Conservation (phyloP, 2,888 invertebrate genomes). For the Epinotia demarniana region DNA sequence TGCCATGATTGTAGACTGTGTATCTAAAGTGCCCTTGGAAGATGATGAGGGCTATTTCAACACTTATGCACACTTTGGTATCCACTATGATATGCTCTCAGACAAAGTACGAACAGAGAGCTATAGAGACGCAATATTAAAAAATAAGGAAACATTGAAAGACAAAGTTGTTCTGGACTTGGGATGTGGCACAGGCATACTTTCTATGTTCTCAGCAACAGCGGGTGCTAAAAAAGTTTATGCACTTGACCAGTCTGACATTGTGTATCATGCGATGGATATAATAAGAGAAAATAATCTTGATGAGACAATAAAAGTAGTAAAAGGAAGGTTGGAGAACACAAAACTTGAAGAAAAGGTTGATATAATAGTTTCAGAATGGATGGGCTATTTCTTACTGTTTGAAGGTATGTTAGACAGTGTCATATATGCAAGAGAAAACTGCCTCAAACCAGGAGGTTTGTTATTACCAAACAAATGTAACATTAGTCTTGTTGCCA, state of each 20-base stretch:
- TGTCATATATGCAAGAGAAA: slow-evolving; percentile 94
- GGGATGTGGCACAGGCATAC: slow-evolving; percentile 98
- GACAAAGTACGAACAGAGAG: slow-evolving; percentile 94
- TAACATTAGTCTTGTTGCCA: slow-evolving; percentile 91
- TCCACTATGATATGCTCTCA: slow-evolving; percentile 97
- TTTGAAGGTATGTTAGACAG: slow-evolving; percentile 99
- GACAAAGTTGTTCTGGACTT: slow-evolving; percentile 96
- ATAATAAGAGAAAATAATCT: slow-evolving; percentile 95
- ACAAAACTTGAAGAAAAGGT: slow-evolving; percentile 91
- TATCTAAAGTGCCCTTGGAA: slow-evolving; percentile 81
- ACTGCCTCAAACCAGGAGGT: slow-evolving; percentile 90
- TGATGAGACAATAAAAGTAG: slow-evolving; percentile 88
- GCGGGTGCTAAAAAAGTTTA: slow-evolving; percentile 96
- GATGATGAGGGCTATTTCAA: slow-evolving; percentile 92
- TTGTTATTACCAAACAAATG: slow-evolving; percentile 93
- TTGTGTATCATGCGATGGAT: slow-evolving; percentile 97
- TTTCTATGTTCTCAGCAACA: slow-evolving; percentile 99
- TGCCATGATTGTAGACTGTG: slow-evolving; percentile 64
- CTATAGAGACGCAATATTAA: slow-evolving; percentile 92
- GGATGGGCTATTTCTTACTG: slow-evolving; percentile 99
- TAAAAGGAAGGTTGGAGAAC: slow-evolving; percentile 95
- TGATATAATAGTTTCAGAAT: slow-evolving; percentile 97
- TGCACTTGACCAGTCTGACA: slow-evolving; percentile 98
- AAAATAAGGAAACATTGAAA: slow-evolving; percentile 88
- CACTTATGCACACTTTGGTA: slow-evolving; percentile 95